A percentile compares a stretch with the other conserved stretches of the same genome.
These are phyloP conservation scores for Drosophila nigrodunni DNA, from an alignment of 1,140 invertebrate species.

Conservation along the genomic window DNA sequence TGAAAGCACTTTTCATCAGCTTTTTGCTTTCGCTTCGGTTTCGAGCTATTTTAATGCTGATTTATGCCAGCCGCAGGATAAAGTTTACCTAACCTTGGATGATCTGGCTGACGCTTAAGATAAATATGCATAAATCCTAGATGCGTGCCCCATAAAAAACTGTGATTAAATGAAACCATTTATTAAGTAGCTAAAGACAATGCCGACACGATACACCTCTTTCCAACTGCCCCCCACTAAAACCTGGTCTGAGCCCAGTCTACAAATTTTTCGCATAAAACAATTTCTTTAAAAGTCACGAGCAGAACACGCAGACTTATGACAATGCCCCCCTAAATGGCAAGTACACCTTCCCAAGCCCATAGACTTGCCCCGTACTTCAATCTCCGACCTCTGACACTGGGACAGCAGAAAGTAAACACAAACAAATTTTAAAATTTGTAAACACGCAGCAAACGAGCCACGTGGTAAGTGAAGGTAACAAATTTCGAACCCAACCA, in stretches of 20 bases:
- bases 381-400: not conserved
- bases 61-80: constrained; percentile 76
- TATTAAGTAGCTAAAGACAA: constrained; percentile 79
- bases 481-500: constrained; percentile 59
- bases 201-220: constrained; percentile 56
- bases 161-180: constrained; percentile 82
- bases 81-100: constrained; percentile 67
- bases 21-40: not conserved
- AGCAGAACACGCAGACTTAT: constrained; percentile 55
- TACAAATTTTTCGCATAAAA: constrained; percentile 46
- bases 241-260: no score
- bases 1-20: constrained; percentile 62
- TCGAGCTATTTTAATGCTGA: constrained; percentile 61
- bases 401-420: constrained; percentile 58
- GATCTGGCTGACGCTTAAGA: constrained; percentile 56
- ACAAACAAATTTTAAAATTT: constrained; percentile 82
- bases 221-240: not conserved
- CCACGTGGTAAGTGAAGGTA: constrained; percentile 57
- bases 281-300: constrained; percentile 79
- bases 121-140: constrained; percentile 68
- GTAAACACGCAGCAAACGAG: constrained; percentile 74
- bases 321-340: constrained; percentile 47
- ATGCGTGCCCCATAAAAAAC: constrained; percentile 66
- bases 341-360: constrained; percentile 14
- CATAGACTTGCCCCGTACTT: not conserved